These are phyloP conservation scores for Aleiodes leptofemur DNA, from an alignment of 2,888 invertebrate species.

Conservation along the genomic window DNA sequence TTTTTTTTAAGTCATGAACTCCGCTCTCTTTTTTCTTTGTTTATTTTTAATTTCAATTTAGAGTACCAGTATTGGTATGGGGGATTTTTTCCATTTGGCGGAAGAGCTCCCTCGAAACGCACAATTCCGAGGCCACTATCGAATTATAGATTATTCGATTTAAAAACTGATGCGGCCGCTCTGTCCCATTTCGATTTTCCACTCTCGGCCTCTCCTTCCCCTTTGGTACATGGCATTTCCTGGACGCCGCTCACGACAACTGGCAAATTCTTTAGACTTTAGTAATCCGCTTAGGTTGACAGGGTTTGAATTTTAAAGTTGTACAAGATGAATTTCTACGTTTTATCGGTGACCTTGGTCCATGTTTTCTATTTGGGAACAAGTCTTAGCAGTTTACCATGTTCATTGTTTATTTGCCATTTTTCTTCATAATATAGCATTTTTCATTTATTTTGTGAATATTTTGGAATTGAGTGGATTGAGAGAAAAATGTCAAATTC, in stretches of 20 bases:
- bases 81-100: neutral
- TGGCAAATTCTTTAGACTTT: conserved; percentile 36
- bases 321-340: neutral
- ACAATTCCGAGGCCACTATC: conserved; percentile 50
- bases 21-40: neutral
- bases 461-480: neutral
- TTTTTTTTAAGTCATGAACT: no score
- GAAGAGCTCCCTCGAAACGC: conserved; percentile 37
- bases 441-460: neutral
- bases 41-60: conserved; percentile 15
- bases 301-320: conserved; percentile 6
- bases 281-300: conserved; percentile 44
- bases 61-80: no score
- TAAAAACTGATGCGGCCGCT: conserved; percentile 44
- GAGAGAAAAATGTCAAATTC: no score
- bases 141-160: conserved; percentile 57
- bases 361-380: neutral
- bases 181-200: conserved; percentile 11
- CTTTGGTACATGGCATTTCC: neutral
- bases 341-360: neutral
- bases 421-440: neutral
- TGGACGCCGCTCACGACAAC: conserved; percentile 8
- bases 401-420: neutral
- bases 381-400: no score
- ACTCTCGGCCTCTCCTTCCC: neutral